Evolutionary conservation across 1,140 invertebrate species (phyloP), one percentile per base, ranked within the genome.

Genomic region (Lordiphosa clarofinis): DNA sequence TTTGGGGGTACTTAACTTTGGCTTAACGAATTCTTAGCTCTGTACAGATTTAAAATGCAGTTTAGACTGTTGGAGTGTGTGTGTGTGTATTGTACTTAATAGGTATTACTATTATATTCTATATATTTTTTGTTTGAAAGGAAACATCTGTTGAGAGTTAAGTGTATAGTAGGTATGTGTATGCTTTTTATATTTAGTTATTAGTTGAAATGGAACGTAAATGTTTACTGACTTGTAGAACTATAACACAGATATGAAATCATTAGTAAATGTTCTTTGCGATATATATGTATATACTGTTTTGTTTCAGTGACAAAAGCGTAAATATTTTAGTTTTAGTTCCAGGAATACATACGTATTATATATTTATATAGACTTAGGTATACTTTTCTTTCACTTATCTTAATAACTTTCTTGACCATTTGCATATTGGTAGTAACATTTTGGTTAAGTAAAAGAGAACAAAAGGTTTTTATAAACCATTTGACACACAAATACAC

Each of bases 191-290:
- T 65, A 66, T 39, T 40, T 67, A 67, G 21, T 43, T 47, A 43
- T 68, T 68, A 68, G 64, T 68, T 35, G 24, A 13, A 64, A 64
- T 64, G 60, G 50, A 64, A 55, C 59, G 21, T 31, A 63, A 64
- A 62, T 12, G 19, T 24, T 33, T 31, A 9, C 8, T 15, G 37
- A 38, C 44, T 48, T 28, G 57, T 75, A 76, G 49, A 76, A 76
- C 57, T 76, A 78, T 78, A 78, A 75, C 76, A 82, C 76, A 82
- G 76, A 81, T 70, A 81, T 58, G 43, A 79, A 75, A 63, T 82
- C 61, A 82, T 52, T 79, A 76, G 50, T 75, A 56, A 48, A 24
- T 48, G 33, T 47, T 65, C 33, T 44, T 42, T 28, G 39, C 63
- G 42, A 64, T 42, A 47, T 55, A 28, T 28, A 28, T 28, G 7